A percentile compares a stretch with the other conserved stretches of the same genome.
Evolutionary conservation across 2,797 vertebrate genomes (phyloP).

Genomic region (Centropyge bicolor): DNA sequence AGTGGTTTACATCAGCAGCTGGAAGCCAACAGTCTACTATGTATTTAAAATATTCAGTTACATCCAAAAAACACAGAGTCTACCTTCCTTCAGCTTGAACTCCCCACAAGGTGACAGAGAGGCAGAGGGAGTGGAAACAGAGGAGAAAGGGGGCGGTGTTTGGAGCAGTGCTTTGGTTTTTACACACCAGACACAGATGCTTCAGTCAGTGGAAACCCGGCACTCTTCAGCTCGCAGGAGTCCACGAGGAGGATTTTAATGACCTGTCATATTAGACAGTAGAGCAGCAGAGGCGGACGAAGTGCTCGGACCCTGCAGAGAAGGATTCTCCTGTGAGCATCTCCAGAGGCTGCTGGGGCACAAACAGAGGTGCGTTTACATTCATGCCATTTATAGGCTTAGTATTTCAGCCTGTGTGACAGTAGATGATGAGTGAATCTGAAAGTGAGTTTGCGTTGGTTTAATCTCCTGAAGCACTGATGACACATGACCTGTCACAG

Average conservation of each 20-base stretch:
- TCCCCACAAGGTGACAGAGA: conserved; percentile 56
- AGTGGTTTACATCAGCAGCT: conserved; percentile 43
- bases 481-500: background rate
- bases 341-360: conserved; percentile 23
- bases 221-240: conserved; percentile 32
- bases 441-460: background rate
- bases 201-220: conserved; percentile 60
- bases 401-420: background rate
- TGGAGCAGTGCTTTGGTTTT: conserved; percentile 40
- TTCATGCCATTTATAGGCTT: fast-evolving
- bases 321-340: background rate
- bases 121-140: conserved; percentile 13
- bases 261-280: conserved; percentile 22
- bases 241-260: conserved; percentile 48
- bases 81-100: conserved; percentile 30
- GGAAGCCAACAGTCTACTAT: conserved; percentile 4
- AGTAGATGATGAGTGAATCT: background rate
- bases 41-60: conserved; percentile 58
- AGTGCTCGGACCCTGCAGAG: background rate
- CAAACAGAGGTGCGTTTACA: conserved; percentile 31
- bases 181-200: conserved; percentile 61
- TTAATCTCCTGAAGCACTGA: background rate
- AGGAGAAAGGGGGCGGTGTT: conserved; percentile 45
- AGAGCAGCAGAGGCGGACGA: background rate
- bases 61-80: conserved; percentile 33